A percentile compares a stretch with the other conserved stretches of the same genome.
Conservation (phyloP, 2,888 invertebrate genomes). For the Artemia sp. region DNA sequence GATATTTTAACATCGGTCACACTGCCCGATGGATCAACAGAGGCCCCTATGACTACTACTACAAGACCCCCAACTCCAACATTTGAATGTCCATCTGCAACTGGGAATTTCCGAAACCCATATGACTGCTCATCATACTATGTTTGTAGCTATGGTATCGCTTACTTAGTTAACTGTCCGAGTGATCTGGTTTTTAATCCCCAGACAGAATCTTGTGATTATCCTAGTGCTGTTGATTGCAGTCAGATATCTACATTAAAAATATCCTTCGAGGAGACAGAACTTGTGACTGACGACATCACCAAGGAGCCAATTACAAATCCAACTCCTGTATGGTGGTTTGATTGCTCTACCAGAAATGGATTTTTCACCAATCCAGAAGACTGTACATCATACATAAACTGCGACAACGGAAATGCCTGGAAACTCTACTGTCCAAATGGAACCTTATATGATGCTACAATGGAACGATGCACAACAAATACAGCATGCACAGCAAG, state of each 20-base stretch:
- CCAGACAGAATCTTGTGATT: background rate
- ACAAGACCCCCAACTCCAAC: background rate
- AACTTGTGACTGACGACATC: too few relatives aligned
- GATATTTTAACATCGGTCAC: background rate
- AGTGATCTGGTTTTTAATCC: background rate
- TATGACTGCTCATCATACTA: background rate
- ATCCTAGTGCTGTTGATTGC: background rate
- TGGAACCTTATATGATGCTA: background rate
- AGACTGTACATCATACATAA: conserved; percentile 10
- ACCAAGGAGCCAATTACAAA: background rate
- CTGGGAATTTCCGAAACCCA: background rate
- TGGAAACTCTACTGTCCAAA: background rate
- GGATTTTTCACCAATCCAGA: background rate
- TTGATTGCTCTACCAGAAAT: background rate
- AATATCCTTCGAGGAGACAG: too few relatives aligned
- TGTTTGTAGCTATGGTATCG: background rate
- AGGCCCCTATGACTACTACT: background rate
- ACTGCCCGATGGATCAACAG: background rate
- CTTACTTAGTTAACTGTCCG: background rate
- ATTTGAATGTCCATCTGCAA: background rate
- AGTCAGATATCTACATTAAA: background rate
- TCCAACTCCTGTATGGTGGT: conserved; percentile 15
- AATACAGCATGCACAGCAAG: background rate
- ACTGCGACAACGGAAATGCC: conserved; percentile 8
- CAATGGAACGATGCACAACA: background rate